phyloP scores from a whole-genome alignment of 2,113 vertebrate genomes.

The Echinops telfairi region DNA sequence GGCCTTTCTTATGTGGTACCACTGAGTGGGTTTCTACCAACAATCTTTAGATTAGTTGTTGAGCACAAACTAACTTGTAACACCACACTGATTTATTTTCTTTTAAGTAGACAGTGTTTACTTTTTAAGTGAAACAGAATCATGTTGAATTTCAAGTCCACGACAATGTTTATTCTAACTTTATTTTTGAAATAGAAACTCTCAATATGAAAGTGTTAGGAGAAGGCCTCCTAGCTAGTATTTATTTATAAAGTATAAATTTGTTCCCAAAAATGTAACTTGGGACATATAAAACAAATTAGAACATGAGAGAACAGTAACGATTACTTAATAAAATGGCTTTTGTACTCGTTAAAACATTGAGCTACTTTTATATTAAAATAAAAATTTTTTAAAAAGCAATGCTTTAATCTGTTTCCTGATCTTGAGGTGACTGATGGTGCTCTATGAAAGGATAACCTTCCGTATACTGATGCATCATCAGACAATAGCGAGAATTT shows the following conservation, averaged over 20 bases:
- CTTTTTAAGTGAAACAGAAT: conserved; percentile 1
- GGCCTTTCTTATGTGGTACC: neutral
- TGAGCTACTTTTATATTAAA: neutral
- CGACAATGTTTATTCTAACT: neutral
- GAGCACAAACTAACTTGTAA: neutral
- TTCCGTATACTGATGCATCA: neutral
- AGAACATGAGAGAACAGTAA: neutral
- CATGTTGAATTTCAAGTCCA: neutral
- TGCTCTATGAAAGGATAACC: neutral
- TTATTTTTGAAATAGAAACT: conserved; percentile 24
- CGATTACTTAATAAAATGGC: neutral
- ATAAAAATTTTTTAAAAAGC: neutral
- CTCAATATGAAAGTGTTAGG: neutral
- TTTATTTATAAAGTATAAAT: neutral
- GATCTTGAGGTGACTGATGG: conserved; percentile 20
- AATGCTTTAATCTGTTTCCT: conserved; percentile 25
- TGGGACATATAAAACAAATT: neutral
- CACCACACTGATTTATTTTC: neutral
- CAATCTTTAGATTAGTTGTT: no score
- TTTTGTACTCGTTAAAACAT: neutral
- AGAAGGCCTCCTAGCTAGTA: neutral
- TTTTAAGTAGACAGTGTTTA: neutral
- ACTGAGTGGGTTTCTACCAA: neutral
- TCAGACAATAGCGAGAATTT: conserved; percentile 24
- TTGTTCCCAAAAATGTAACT: neutral